Evolutionary conservation across 2,113 vertebrate genomes (phyloP).

Genomic region (Felis catus): F.catus_Fca126_mat1.0 CM031419.1:95353001-95353500

Average conservation of each 20-base stretch:
- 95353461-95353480: background rate
- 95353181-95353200: no score
- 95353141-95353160: no score
- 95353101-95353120: no score
- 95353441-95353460: background rate
- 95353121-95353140: no score
- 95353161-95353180: no score
- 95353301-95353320: background rate
- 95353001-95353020: background rate
- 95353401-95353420: background rate
- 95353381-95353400: background rate
- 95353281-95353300: background rate
- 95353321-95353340: background rate
- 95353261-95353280: no score
- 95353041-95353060: background rate
- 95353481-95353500: background rate
- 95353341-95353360: conserved; percentile 3
- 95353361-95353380: background rate
- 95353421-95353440: background rate
- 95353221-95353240: no score
- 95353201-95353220: no score
- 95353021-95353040: background rate
- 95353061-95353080: background rate
- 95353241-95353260: no score
- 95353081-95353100: no score